phyloP scores from a whole-genome alignment of 2,797 vertebrate genomes.

The Arnoldichthys spilopterus region DNA sequence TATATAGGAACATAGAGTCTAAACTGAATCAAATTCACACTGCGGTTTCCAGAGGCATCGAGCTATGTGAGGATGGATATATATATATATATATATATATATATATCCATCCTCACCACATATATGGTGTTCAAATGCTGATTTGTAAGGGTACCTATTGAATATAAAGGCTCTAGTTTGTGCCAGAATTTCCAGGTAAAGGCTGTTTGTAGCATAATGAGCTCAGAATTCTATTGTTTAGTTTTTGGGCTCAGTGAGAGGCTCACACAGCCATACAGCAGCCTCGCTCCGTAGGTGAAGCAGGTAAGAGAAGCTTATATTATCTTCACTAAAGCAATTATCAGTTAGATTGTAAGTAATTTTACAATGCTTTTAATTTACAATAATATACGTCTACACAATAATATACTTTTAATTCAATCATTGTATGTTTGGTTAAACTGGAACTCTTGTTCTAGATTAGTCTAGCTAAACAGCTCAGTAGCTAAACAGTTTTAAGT shows the following conservation, averaged over 20 bases:
- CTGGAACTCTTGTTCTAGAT: background rate
- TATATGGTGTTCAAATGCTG: no score
- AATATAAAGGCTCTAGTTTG: background rate
- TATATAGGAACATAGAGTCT: no score
- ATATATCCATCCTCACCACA: no score
- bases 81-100: no score
- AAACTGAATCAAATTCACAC: no score
- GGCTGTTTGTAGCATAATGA: constrained; percentile 3
- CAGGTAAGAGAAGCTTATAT: background rate
- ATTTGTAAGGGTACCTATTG: background rate
- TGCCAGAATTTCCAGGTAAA: background rate
- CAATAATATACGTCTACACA: no score
- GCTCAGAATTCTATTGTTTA: background rate
- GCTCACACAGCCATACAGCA: background rate
- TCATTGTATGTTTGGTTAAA: no score
- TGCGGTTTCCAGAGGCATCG: no score
- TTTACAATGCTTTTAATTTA: no score
- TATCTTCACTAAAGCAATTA: background rate
- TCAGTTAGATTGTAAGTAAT: background rate
- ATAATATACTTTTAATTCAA: no score
- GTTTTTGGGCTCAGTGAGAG: background rate
- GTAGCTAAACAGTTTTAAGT: no score
- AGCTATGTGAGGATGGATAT: no score
- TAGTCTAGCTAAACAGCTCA: background rate
- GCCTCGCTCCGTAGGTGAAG: background rate